Conservation (phyloP, 2,113 vertebrate species). For the Canis aureus region DNA sequence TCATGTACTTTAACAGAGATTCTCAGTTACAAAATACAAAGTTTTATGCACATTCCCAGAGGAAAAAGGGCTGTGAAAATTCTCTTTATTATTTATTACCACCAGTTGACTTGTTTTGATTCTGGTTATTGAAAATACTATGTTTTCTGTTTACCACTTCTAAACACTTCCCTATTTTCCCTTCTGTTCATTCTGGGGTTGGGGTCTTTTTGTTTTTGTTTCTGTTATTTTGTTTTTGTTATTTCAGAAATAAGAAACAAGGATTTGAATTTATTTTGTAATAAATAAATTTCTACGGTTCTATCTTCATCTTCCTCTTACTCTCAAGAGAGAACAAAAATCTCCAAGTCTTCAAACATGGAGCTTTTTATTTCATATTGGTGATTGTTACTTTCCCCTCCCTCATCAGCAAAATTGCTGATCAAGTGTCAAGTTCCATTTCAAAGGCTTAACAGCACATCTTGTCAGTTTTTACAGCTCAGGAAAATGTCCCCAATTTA, state of each 20-base stretch:
- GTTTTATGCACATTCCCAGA: background rate
- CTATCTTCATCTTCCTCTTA: background rate
- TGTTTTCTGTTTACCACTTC: background rate
- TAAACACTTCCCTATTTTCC: background rate
- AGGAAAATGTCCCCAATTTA: slow-evolving; percentile 66
- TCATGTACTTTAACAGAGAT: background rate
- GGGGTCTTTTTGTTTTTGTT: background rate
- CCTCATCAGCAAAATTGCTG: slow-evolving; percentile 46
- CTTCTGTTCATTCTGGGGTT: background rate
- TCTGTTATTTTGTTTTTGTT: background rate
- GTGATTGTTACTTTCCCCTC: slow-evolving; percentile 12
- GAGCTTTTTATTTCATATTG: background rate
- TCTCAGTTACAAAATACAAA: background rate
- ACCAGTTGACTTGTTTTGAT: background rate
- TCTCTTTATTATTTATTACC: background rate
- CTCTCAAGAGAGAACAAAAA: slow-evolving; percentile 34
- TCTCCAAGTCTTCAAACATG: background rate
- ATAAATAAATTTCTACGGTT: background rate
- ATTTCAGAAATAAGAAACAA: background rate
- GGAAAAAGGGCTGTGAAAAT: background rate
- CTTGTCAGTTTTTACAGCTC: slow-evolving; percentile 72
- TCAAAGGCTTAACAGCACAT: slow-evolving; percentile 43
- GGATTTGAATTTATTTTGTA: background rate
- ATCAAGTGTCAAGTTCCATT: slow-evolving; percentile 63
- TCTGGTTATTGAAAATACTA: background rate